Conservation (phyloP, 2,888 invertebrate species). For the Drosophila melanocephala region DNA sequence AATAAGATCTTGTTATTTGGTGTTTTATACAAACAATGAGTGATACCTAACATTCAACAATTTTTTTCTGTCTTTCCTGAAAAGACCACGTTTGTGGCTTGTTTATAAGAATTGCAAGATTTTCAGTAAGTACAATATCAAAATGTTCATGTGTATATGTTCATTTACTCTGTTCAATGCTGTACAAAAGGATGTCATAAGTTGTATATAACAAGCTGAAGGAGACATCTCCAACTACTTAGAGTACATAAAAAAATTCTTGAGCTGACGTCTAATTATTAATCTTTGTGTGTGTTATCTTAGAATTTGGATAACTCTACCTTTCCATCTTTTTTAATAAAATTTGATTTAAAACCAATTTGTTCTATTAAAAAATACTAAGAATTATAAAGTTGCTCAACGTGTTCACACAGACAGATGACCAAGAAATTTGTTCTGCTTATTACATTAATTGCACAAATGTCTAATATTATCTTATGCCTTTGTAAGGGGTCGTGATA, state of each 20-base stretch:
- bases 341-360: neutral
- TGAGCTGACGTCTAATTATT: neutral
- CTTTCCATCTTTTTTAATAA: neutral
- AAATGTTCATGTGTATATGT: constrained; percentile 9
- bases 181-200: neutral
- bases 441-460: neutral
- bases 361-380: neutral
- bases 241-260: no score
- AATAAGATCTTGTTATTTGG: constrained; percentile 77
- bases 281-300: neutral
- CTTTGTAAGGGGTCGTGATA: neutral
- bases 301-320: neutral
- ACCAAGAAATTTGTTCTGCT: neutral
- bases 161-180: neutral
- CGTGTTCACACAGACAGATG: neutral
- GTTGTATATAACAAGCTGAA: neutral
- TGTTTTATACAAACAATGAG: constrained; percentile 53
- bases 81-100: constrained; percentile 73
- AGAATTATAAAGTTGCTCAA: neutral
- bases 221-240: neutral
- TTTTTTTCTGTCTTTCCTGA: constrained; percentile 59
- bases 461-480: neutral
- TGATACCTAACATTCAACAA: constrained; percentile 41
- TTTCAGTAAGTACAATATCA: constrained; percentile 4
- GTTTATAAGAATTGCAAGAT: constrained; percentile 23